Evolutionary conservation across 35 echinoderm and acorn worm genomes (phyloP), one percentile per base, ranked within the genome.

Genomic region (Lytechinus pictus): DNA sequence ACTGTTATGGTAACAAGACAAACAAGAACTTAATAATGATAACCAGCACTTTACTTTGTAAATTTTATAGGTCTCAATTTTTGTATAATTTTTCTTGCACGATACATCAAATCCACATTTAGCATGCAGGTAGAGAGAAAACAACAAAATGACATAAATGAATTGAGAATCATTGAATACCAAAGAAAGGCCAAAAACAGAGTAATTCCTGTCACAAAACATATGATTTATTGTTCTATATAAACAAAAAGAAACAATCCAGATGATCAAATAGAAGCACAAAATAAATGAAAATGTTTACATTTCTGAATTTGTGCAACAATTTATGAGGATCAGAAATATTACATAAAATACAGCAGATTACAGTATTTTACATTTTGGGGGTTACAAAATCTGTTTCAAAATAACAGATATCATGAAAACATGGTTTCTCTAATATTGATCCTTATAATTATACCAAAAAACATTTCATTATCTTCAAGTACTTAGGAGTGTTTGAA

Each of bases 81-180:
- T 79, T 5, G 21, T 79, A 14, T n/a, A 79, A 24, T 79, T 24
- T 79, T 79, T 79, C 21, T 79, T 79, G 66, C 66, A 79, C 19
- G 14, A 90, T 52, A 90, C 88, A 54, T 52, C 88, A 90, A 93
- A 57, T 55, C 92, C 92, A 93, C 92, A 93, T 93, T 24, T 28
- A 93, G 92, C 92, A 93, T 93, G 92, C 92, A 93, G 92, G 92
- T 93, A 93, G 53, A 93, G 53, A 93, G 29, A 93, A 93, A 93
- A 93, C 52, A 90, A 44, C 52, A 54, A 90, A 44, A 90, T 54
- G 88, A 90, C 29, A 90, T 9, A 90, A 21, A 90, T 53, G 27
- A 54, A 54, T 93, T 57, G 52, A 90, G 29, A 90, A 9, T 90
- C 88, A 52, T 57, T 11, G 27, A 54, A 57, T 27, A 55, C 92